Evolutionary conservation across 2,113 vertebrate genomes (phyloP).

Genomic region (Diadophis punctatus): DNA sequence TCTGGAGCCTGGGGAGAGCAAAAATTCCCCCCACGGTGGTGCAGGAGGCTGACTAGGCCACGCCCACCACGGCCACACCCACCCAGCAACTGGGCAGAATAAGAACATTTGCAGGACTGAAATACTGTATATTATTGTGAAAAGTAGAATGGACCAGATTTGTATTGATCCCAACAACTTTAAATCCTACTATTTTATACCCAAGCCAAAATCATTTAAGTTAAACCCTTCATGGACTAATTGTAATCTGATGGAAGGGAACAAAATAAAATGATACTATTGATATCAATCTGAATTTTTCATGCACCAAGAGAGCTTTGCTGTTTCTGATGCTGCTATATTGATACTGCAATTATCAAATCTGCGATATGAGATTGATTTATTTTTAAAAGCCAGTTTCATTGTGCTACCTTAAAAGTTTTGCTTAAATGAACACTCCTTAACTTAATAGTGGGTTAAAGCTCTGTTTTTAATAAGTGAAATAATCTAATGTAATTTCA

Average conservation of each 20-base stretch:
- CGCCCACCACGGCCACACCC: too few species aligned
- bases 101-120: neutral
- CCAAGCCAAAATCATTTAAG: neutral
- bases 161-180: neutral
- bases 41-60: too few species aligned
- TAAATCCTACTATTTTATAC: neutral
- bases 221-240: neutral
- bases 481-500: conserved; percentile 23
- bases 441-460: conserved; percentile 21
- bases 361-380: conserved; percentile 29
- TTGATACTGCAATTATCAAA: neutral
- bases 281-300: conserved; percentile 21
- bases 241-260: neutral
- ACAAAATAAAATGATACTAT: neutral
- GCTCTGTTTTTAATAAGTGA: conserved; percentile 25
- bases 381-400: conserved; percentile 31
- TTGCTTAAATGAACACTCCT: conserved; percentile 25
- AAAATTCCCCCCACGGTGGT: too few species aligned
- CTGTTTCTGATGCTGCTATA: neutral
- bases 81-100: too few species aligned
- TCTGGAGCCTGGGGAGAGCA: too few species aligned
- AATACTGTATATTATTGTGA: neutral
- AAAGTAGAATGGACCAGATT: neutral
- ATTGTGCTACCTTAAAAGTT: conserved; percentile 7
- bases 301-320: neutral